phyloP scores from a whole-genome alignment of 2,113 vertebrate species.

The Periophthalmodon schlosseri region DNA sequence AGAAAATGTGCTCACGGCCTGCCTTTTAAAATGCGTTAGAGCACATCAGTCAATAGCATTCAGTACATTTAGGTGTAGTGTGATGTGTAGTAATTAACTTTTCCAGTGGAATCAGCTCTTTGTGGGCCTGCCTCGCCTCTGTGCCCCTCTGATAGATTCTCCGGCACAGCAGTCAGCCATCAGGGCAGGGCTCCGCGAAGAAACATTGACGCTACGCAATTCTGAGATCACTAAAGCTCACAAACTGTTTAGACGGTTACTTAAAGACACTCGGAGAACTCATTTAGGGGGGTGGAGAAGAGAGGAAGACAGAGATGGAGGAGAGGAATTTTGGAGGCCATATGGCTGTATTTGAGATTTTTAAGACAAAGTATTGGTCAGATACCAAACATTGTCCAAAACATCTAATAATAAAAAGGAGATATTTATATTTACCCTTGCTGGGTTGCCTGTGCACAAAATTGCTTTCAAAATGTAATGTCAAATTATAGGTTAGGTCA shows the following conservation, averaged over 20 bases:
- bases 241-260: conserved; percentile 10
- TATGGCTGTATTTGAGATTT: too few species aligned
- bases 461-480: too few species aligned
- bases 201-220: neutral
- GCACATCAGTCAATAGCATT: conserved; percentile 11
- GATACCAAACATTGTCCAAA: neutral
- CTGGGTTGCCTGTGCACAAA: neutral
- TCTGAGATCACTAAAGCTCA: conserved; percentile 7
- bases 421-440: neutral
- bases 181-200: neutral
- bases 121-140: conserved; percentile 11
- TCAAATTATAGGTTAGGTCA: neutral
- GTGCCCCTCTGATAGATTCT: conserved; percentile 10
- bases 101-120: conserved; percentile 24
- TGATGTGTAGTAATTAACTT: conserved; percentile 21
- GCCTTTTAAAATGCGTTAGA: conserved; percentile 10
- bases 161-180: neutral
- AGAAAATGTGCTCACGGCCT: conserved; percentile 5
- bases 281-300: neutral
- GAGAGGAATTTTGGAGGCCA: neutral
- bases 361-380: neutral
- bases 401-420: neutral
- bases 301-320: neutral
- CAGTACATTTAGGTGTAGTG: conserved; percentile 10
- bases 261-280: conserved; percentile 1